Percentiles rank a stretch among this genome's conserved stretches.
Evolutionary conservation across 2,888 invertebrate species (phyloP).

Genomic region (Drosophila limbata): DNA sequence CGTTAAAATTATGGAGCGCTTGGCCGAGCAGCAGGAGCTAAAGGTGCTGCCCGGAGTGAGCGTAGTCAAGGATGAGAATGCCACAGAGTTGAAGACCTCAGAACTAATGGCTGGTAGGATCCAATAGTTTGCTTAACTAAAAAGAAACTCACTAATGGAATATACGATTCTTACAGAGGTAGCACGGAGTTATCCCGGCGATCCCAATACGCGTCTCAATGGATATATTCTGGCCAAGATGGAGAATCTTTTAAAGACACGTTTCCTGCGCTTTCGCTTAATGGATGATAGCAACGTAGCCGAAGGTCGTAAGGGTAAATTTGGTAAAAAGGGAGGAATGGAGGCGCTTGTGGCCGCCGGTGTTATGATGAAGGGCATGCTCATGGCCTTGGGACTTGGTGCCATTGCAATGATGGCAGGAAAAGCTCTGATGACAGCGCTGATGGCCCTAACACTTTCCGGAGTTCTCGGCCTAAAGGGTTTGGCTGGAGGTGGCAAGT

Average conservation of each 20-base stretch:
- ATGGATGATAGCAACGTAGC: conserved; percentile 88
- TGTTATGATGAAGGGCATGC: conserved; percentile 89
- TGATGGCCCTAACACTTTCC: conserved; percentile 92
- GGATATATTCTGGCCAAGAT: conserved; percentile 91
- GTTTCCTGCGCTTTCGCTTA: conserved; percentile 90
- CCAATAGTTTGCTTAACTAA: not conserved
- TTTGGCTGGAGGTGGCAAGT: conserved; percentile 89
- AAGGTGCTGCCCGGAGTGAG: conserved; percentile 91
- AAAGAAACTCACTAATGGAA: not conserved
- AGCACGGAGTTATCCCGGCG: conserved; percentile 91
- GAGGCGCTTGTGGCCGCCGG: conserved; percentile 87
- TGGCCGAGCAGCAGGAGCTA: conserved; percentile 89
- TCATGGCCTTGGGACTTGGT: conserved; percentile 91
- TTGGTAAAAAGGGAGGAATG: conserved; percentile 86
- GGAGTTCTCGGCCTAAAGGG: conserved; percentile 92
- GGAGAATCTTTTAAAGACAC: conserved; percentile 90
- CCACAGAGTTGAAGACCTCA: conserved; percentile 87
- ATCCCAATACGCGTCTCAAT: conserved; percentile 91
- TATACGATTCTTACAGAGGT: conserved; percentile 86
- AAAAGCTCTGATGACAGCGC: conserved; percentile 92
- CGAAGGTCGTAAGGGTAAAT: conserved; percentile 87
- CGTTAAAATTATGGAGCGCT: conserved; percentile 90
- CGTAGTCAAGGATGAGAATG: conserved; percentile 89
- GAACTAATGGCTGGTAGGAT: conserved; percentile 88
- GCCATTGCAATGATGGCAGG: conserved; percentile 92